phyloP scores from a whole-genome alignment of 2,797 vertebrate species.

The Squalus acanthias region DNA sequence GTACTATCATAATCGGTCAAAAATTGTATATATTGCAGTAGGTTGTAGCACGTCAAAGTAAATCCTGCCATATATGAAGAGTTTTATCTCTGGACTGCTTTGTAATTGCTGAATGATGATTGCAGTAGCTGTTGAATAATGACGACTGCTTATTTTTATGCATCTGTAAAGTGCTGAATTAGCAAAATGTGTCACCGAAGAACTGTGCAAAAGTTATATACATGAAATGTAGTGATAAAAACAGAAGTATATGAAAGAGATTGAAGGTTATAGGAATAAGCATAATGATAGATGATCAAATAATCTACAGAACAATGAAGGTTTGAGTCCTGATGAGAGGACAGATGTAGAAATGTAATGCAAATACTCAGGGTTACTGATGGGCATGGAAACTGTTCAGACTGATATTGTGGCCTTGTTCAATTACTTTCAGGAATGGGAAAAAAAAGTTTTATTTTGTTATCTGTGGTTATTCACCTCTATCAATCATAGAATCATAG shows the following conservation, averaged over 20 bases:
- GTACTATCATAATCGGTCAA: background rate
- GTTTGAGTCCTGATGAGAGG: background rate
- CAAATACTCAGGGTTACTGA: background rate
- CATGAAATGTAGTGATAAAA: background rate
- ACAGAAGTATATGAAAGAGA: background rate
- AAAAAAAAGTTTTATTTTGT: background rate
- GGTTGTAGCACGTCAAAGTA: background rate
- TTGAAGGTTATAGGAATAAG: background rate
- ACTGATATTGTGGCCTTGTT: background rate
- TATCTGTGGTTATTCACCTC: background rate
- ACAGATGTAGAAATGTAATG: background rate
- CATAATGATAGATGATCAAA: constrained; percentile 1
- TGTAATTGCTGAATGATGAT: background rate
- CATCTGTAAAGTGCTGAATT: background rate
- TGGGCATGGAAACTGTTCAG: background rate
- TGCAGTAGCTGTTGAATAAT: background rate
- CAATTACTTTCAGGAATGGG: background rate
- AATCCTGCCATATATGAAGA: background rate
- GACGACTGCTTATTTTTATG: background rate
- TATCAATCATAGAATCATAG: no score
- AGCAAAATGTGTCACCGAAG: background rate
- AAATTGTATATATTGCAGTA: background rate
- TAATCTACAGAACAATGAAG: background rate
- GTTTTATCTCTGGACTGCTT: background rate
- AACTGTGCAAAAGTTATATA: background rate